Evolutionary conservation across 2,113 vertebrate species (phyloP).

Genomic region (Labrus mixtus): DNA sequence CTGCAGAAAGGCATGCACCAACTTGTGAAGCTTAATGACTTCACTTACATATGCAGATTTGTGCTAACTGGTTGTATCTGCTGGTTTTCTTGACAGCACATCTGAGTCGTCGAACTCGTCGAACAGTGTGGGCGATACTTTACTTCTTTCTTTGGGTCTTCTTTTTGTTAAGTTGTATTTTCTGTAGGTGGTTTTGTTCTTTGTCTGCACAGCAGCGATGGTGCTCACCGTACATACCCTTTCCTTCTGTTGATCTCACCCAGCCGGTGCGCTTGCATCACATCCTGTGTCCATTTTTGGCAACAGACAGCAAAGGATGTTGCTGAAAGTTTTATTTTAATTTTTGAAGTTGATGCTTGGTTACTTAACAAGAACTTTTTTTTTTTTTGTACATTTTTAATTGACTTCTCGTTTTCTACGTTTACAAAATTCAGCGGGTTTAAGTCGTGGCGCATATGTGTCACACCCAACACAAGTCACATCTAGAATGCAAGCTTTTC

Average conservation of each 20-base stretch:
- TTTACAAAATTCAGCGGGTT: neutral
- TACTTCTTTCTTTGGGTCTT: constrained; percentile 9
- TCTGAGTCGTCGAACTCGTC: neutral
- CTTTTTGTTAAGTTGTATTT: constrained; percentile 7
- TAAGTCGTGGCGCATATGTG: neutral
- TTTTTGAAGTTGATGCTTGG: fast-evolving
- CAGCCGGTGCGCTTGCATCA: constrained; percentile 27
- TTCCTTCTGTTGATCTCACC: constrained; percentile 17
- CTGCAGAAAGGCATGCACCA: neutral
- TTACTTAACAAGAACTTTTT: neutral
- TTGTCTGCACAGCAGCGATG: constrained; percentile 11
- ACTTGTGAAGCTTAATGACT: neutral
- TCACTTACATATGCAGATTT: neutral
- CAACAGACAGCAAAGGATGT: neutral
- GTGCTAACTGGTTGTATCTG: neutral
- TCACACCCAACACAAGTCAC: neutral
- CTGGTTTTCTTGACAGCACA: neutral
- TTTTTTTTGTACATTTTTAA: neutral
- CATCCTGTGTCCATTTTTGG: constrained; percentile 41
- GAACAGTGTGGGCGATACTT: constrained; percentile 26
- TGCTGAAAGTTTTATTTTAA: neutral
- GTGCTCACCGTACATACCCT: neutral
- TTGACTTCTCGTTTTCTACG: neutral
- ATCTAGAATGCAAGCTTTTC: constrained; percentile 20
- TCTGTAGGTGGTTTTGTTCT: constrained; percentile 46